Evolutionary conservation across 2,888 invertebrate genomes (phyloP).

Genomic region (Leptinotarsa tumamoca): DNA sequence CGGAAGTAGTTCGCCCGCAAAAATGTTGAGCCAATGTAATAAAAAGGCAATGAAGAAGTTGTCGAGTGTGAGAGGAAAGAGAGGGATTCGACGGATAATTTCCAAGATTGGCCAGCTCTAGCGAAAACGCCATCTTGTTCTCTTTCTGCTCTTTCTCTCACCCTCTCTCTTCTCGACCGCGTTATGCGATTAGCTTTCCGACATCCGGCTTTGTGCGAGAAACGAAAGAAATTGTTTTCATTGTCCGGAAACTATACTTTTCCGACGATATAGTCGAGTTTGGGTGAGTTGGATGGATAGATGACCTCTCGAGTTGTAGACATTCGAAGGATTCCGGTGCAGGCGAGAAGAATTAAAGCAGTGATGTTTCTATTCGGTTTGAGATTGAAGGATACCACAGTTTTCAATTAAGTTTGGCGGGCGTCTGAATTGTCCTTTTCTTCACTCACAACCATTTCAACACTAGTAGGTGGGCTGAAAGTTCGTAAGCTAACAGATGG

Average conservation of each 20-base stretch:
- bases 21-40: slow-evolving; percentile 38
- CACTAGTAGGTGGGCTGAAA: too few relatives aligned
- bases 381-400: too few relatives aligned
- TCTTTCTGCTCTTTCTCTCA: slow-evolving; percentile 8
- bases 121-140: slow-evolving; percentile 32
- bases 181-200: slow-evolving; percentile 40
- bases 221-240: slow-evolving; percentile 41
- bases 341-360: too few relatives aligned
- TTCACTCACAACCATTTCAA: too few relatives aligned
- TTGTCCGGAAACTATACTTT: slow-evolving; percentile 35
- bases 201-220: slow-evolving; percentile 35
- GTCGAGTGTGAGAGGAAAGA: slow-evolving; percentile 35
- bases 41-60: slow-evolving; percentile 41
- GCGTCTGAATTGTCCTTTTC: too few relatives aligned
- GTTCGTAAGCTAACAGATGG: too few relatives aligned
- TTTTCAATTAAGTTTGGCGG: too few relatives aligned
- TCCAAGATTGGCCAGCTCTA: slow-evolving; percentile 32
- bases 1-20: slow-evolving; percentile 37
- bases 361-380: too few relatives aligned
- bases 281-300: slow-evolving; percentile 1
- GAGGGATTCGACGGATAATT: slow-evolving; percentile 37
- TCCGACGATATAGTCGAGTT: slow-evolving; percentile 22
- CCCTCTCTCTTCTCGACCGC: slow-evolving; percentile 33
- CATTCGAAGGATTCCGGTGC: too few relatives aligned
- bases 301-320: background rate